phyloP scores from a whole-genome alignment of 2,888 invertebrate genomes.

The Caenorhabditis sp. region DNA sequence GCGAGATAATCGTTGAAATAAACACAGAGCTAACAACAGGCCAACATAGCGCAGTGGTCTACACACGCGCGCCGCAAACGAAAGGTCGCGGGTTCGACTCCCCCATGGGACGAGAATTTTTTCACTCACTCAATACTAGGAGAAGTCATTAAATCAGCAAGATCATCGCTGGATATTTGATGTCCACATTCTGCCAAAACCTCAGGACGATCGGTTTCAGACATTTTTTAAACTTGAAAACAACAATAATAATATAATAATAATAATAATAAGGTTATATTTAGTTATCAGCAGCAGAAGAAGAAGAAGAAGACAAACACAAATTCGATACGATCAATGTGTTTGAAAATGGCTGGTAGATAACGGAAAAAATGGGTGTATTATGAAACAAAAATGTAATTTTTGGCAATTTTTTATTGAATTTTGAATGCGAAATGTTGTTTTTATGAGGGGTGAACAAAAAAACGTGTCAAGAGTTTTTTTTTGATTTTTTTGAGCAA shows the following conservation, averaged over 20 bases:
- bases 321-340: neutral
- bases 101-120: no score
- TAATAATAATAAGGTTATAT: neutral
- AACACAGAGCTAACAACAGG: no score
- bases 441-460: no score
- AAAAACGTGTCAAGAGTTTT: no score
- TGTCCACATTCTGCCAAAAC: neutral
- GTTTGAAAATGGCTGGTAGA: neutral
- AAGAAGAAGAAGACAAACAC: no score
- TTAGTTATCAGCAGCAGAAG: neutral
- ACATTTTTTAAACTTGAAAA: neutral
- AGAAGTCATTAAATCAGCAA: neutral
- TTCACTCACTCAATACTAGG: neutral
- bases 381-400: neutral
- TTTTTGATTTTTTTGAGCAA: no score
- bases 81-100: no score
- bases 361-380: neutral
- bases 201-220: neutral
- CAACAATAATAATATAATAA: neutral
- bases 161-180: neutral
- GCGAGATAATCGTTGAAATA: no score
- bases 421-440: neutral
- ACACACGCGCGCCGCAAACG: no score
- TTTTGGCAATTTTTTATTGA: no score
- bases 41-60: no score